Percentiles rank a stretch among this genome's conserved stretches.
Evolutionary conservation across 2,888 invertebrate genomes (phyloP).

Genomic region (Tillus elongatus): DNA sequence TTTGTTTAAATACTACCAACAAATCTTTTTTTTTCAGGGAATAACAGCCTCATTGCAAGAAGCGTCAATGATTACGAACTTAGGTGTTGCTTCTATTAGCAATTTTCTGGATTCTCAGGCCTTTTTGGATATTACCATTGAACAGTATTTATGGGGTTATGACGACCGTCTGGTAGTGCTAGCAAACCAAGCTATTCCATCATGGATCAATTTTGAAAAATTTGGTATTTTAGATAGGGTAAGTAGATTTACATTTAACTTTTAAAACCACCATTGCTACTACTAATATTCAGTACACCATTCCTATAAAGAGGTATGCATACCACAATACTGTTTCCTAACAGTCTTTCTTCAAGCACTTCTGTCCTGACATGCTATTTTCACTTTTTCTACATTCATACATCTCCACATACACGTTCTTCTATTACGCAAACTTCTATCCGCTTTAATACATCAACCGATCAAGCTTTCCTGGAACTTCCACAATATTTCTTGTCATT

Average conservation of each 20-base stretch:
- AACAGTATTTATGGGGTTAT: slow-evolving; percentile 76
- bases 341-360: too few species aligned
- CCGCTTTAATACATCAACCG: too few species aligned
- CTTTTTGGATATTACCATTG: slow-evolving; percentile 53
- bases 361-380: too few species aligned
- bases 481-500: too few species aligned
- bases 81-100: slow-evolving; percentile 52
- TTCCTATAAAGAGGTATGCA: too few species aligned
- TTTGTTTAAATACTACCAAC: too few species aligned
- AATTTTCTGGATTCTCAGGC: slow-evolving; percentile 50
- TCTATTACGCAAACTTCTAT: too few species aligned
- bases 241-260: too few species aligned
- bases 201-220: slow-evolving; percentile 68
- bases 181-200: slow-evolving; percentile 62
- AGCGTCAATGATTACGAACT: slow-evolving; percentile 48
- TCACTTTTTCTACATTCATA: too few species aligned
- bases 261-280: slow-evolving; percentile 12
- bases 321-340: too few species aligned
- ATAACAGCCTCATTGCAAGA: slow-evolving; percentile 47
- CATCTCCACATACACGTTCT: too few species aligned
- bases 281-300: slow-evolving; percentile 4
- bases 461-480: too few species aligned
- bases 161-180: slow-evolving; percentile 62
- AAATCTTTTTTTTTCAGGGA: slow-evolving; percentile 42
- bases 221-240: slow-evolving; percentile 78